These are phyloP conservation scores for Syngnathus typhle DNA, from an alignment of 2,113 vertebrate genomes.

Conservation along the genomic window DNA sequence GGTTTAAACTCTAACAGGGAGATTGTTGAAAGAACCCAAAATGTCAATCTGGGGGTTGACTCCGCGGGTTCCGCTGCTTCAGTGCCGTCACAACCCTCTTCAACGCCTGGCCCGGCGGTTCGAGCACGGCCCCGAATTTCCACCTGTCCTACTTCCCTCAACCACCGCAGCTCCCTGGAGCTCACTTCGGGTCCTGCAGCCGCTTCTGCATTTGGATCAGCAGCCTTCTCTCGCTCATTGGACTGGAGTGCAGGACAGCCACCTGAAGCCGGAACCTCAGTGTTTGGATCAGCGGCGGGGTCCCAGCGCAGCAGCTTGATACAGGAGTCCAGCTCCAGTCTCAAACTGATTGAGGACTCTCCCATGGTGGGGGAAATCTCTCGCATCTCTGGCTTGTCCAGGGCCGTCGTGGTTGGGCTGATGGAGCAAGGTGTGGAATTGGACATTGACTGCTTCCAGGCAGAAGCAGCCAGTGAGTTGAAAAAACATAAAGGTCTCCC, in stretches of 20 bases:
- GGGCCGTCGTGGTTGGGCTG: constrained; percentile 71
- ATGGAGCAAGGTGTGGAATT: constrained; percentile 77
- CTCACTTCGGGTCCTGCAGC: constrained; percentile 44
- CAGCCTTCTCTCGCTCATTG: constrained; percentile 65
- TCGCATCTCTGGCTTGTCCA: constrained; percentile 70
- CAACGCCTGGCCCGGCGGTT: constrained; percentile 62
- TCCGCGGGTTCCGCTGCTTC: constrained; percentile 48
- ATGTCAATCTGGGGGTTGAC: constrained; percentile 49
- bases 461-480: constrained; percentile 49
- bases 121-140: constrained; percentile 74
- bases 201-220: constrained; percentile 48
- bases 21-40: constrained; percentile 52
- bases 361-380: constrained; percentile 72
- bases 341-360: constrained; percentile 66
- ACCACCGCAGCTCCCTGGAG: constrained; percentile 72
- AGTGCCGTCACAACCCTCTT: constrained; percentile 49
- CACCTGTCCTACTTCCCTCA: constrained; percentile 71
- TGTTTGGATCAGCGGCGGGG: constrained; percentile 49
- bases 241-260: constrained; percentile 64
- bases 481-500: constrained; percentile 49
- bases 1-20: constrained; percentile 54
- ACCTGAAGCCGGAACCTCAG: constrained; percentile 33
- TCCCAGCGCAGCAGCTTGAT: constrained; percentile 60
- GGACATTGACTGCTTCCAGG: constrained; percentile 71
- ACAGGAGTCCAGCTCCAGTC: constrained; percentile 53